A percentile compares a stretch with the other conserved stretches of the same genome.
phyloP scores from a whole-genome alignment of 2,113 vertebrate genomes.

The Apistogramma diplotaenia region DNA sequence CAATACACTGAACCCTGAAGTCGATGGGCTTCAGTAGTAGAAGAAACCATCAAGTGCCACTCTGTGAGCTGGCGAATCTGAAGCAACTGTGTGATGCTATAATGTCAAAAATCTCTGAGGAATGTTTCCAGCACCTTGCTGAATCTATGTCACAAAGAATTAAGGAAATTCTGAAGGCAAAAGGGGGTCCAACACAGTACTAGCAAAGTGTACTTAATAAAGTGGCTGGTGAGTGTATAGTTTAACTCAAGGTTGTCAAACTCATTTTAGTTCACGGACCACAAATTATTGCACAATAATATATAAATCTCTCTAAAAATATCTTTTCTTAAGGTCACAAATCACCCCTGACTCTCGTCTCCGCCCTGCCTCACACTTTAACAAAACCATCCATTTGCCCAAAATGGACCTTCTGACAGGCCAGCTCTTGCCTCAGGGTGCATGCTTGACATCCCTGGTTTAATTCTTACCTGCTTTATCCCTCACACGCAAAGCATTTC shows the following conservation, averaged over 20 bases:
- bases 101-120: background rate
- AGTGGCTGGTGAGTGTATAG: background rate
- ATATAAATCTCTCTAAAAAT: background rate
- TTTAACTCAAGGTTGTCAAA: background rate
- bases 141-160: background rate
- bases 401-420: background rate
- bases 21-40: background rate
- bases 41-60: accelerated
- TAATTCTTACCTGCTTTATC: background rate
- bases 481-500: background rate
- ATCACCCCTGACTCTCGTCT: background rate
- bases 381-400: background rate
- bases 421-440: background rate
- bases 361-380: background rate
- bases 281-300: background rate
- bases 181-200: background rate
- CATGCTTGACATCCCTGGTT: background rate
- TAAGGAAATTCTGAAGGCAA: background rate
- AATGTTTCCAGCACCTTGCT: background rate
- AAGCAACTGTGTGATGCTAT: background rate
- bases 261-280: background rate
- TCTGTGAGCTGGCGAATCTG: background rate
- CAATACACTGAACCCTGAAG: background rate
- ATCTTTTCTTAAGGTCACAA: background rate
- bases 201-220: background rate